Evolutionary conservation across 2,113 vertebrate genomes (phyloP).

Genomic region (Anguilla japonica): DNA sequence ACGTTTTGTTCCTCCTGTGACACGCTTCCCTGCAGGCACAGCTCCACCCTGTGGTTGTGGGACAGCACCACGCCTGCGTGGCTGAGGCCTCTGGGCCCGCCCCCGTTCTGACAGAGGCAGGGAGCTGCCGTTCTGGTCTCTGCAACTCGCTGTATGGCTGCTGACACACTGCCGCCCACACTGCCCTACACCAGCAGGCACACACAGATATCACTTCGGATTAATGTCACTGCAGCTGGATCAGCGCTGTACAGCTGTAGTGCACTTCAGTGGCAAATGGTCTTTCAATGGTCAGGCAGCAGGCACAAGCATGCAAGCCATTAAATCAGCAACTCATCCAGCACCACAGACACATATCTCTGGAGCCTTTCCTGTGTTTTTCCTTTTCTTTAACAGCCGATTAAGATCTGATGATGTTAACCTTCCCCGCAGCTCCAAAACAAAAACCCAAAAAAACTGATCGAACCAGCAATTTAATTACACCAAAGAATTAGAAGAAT

Average conservation of each 20-base stretch:
- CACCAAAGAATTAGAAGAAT: not conserved
- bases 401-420: not conserved
- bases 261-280: not conserved
- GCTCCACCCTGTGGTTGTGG: not conserved
- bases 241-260: not conserved
- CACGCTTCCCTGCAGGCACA: not conserved
- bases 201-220: conserved; percentile 12
- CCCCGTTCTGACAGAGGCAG: not conserved
- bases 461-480: not conserved
- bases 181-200: not conserved
- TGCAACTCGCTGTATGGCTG: conserved; percentile 31
- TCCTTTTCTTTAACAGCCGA: not conserved
- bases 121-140: not conserved
- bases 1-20: not conserved
- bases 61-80: conserved; percentile 4
- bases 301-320: not conserved
- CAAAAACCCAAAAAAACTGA: not conserved
- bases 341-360: not conserved
- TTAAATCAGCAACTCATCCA: not conserved
- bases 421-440: not conserved
- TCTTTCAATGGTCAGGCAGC: not conserved
- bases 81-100: not conserved
- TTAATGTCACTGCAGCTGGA: not conserved
- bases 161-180: conserved; percentile 21
- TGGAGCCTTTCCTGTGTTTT: not conserved